Conservation (phyloP, 1,140 invertebrate species). For the Drosophila micromelanica region DNA sequence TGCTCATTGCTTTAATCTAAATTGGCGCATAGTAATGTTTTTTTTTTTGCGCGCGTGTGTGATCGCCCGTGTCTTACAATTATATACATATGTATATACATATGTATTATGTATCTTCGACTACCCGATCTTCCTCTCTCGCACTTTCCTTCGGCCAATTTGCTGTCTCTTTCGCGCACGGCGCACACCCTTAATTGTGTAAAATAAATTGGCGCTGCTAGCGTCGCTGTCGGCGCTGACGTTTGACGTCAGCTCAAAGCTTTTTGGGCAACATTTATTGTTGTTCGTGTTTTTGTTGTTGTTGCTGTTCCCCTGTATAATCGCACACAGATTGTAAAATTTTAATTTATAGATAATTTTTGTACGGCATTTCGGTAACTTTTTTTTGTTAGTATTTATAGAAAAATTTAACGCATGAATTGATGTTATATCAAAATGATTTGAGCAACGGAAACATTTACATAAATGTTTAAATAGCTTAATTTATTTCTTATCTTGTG, state of each 20-base stretch:
- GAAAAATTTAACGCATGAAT: slow-evolving; percentile 78
- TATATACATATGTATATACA: background rate
- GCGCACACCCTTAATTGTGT: slow-evolving; percentile 81
- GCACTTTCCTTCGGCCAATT: slow-evolving; percentile 6
- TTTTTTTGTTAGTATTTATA: slow-evolving; percentile 50
- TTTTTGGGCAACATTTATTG: slow-evolving; percentile 72
- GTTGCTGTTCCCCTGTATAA: slow-evolving; percentile 56
- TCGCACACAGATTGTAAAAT: slow-evolving; percentile 81
- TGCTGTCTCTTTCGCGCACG: slow-evolving; percentile 24
- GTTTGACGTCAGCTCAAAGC: slow-evolving; percentile 79
- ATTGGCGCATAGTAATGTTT: slow-evolving; percentile 78
- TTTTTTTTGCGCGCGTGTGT: slow-evolving; percentile 40
- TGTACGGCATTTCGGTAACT: slow-evolving; percentile 12
- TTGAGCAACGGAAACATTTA: slow-evolving; percentile 36
- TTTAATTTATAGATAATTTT: slow-evolving; percentile 83
- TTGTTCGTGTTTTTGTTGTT: slow-evolving; percentile 40
- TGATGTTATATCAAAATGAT: slow-evolving; percentile 67
- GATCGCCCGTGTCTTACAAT: slow-evolving; percentile 68
- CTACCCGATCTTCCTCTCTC: slow-evolving; percentile 18
- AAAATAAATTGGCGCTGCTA: slow-evolving; percentile 77
- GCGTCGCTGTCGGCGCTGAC: slow-evolving; percentile 35
- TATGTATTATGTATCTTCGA: slow-evolving; percentile 45
- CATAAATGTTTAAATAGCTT: slow-evolving; percentile 5
- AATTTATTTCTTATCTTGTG: too few relatives aligned
- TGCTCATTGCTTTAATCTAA: slow-evolving; percentile 73